phyloP scores from a whole-genome alignment of 2,888 invertebrate genomes.

The Megaustenia siamemsis region DNA sequence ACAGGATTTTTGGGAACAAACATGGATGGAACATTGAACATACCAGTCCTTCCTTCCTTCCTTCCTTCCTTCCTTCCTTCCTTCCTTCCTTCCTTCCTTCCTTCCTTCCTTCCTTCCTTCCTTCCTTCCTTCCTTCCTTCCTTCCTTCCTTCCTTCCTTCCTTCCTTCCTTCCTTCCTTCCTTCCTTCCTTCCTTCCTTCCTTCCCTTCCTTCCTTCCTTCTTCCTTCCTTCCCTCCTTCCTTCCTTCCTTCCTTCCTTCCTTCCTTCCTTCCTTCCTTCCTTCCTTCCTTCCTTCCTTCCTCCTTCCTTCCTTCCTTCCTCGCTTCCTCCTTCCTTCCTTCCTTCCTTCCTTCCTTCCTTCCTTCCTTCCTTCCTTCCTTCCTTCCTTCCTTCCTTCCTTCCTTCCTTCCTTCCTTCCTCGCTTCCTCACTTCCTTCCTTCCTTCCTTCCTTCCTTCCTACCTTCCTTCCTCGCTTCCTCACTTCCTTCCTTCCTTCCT shows the following conservation, averaged over 20 bases:
- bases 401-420: not conserved
- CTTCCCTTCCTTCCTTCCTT: slow-evolving; percentile 11
- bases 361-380: not conserved
- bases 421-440: not conserved
- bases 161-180: not conserved
- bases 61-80: not conserved
- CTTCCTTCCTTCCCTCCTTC: not conserved
- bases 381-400: not conserved
- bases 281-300: not conserved
- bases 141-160: not conserved
- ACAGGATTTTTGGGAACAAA: no score
- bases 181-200: not conserved
- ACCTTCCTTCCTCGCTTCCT: not conserved
- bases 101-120: not conserved
- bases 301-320: not conserved
- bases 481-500: not conserved
- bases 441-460: not conserved
- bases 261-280: not conserved
- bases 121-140: not conserved
- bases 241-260: not conserved
- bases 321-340: not conserved
- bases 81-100: not conserved
- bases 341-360: not conserved
- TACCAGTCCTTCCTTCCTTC: no score
- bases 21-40: no score